Percentiles rank a stretch among this genome's conserved stretches.
Conservation (phyloP, 1,140 invertebrate species). For the Leucophenga varia region DNA sequence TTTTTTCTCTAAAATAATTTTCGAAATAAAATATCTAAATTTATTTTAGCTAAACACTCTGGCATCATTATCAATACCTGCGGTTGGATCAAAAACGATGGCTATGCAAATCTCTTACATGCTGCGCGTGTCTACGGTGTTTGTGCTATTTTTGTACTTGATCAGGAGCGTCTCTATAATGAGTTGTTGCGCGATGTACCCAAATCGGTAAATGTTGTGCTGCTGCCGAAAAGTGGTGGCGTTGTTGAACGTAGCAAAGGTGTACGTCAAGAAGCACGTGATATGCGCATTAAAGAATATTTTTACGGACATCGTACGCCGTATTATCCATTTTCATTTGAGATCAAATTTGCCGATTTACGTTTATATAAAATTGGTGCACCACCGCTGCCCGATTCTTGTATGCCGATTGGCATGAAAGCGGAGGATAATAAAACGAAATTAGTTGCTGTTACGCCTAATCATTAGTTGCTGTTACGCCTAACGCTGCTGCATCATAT, state of each 20-base stretch:
- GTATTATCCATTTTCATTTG: slow-evolving; percentile 90
- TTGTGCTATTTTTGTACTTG: slow-evolving; percentile 92
- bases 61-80: slow-evolving; percentile 99
- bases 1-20: too few species aligned
- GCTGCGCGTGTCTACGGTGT: slow-evolving; percentile 93
- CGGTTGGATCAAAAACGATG: slow-evolving; percentile 92
- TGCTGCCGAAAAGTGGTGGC: slow-evolving; percentile 95
- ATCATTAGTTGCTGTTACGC: slow-evolving; percentile 77
- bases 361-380: slow-evolving; percentile 95
- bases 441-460: slow-evolving; percentile 78
- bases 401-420: slow-evolving; percentile 94
- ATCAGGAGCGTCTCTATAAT: slow-evolving; percentile 95
- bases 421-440: slow-evolving; percentile 90
- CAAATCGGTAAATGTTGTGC: slow-evolving; percentile 87
- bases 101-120: slow-evolving; percentile 81
- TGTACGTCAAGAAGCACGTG: slow-evolving; percentile 73
- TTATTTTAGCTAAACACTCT: slow-evolving; percentile 72
- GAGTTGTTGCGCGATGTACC: slow-evolving; percentile 93
- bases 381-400: slow-evolving; percentile 87
- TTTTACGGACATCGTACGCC: slow-evolving; percentile 88
- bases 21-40: slow-evolving; percentile 21
- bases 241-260: slow-evolving; percentile 82
- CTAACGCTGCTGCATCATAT: slow-evolving; percentile 83
- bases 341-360: slow-evolving; percentile 83
- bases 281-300: slow-evolving; percentile 86